A percentile compares a stretch with the other conserved stretches of the same genome.
Conservation (phyloP, 2,113 vertebrate genomes). For the Trematomus loennbergii region DNA sequence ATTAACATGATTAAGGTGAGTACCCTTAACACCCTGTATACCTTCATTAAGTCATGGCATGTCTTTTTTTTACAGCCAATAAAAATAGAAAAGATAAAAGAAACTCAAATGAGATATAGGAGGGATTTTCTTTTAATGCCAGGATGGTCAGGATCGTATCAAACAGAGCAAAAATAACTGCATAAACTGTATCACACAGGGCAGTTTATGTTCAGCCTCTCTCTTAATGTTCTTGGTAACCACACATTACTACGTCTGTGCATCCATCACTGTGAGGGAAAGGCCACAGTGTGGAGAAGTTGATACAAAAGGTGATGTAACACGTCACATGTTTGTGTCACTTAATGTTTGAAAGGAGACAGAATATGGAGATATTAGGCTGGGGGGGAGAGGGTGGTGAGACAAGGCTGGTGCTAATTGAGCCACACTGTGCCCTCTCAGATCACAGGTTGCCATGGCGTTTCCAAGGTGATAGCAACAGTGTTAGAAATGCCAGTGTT, state of each 20-base stretch:
- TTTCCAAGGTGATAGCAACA: slow-evolving; percentile 77
- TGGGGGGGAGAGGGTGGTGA: slow-evolving; percentile 49
- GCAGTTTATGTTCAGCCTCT: slow-evolving; percentile 7
- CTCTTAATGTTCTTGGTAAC: neutral
- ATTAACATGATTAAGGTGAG: no score
- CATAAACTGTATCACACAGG: slow-evolving; percentile 12
- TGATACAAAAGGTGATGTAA: slow-evolving; percentile 62
- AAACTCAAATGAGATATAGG: neutral
- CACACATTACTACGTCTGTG: slow-evolving; percentile 13
- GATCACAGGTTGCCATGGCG: slow-evolving; percentile 81
- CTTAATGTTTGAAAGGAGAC: slow-evolving; percentile 61
- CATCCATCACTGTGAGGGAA: slow-evolving; percentile 12
- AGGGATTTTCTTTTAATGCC: slow-evolving; percentile 3
- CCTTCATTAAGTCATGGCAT: no score
- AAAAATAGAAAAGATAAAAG: no score
- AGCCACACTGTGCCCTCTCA: slow-evolving; percentile 76
- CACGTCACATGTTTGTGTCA: slow-evolving; percentile 67
- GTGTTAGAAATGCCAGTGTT: slow-evolving; percentile 79
- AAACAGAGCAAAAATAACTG: slow-evolving; percentile 13
- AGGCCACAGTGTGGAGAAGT: slow-evolving; percentile 14
- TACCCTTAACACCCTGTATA: no score
- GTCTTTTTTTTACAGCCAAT: no score
- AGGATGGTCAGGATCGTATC: slow-evolving; percentile 22
- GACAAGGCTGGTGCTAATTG: slow-evolving; percentile 77
- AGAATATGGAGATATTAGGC: slow-evolving; percentile 66